Conservation (phyloP, 2,113 vertebrate species). For the Serinus canaria region DNA sequence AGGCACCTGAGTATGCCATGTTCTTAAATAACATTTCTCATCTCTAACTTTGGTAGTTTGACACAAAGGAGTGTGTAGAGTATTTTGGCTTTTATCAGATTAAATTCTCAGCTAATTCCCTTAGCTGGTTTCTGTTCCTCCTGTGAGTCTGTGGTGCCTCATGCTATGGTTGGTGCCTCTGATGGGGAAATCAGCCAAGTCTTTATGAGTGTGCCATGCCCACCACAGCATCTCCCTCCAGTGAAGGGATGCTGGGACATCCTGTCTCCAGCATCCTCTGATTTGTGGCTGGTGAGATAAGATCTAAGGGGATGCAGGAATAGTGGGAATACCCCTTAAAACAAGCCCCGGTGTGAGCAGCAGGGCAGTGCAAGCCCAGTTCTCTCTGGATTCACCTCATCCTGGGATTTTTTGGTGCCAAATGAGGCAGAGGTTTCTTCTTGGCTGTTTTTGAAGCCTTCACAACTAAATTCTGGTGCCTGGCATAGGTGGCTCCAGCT, state of each 20-base stretch:
- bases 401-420: not conserved
- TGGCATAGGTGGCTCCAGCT: accelerated
- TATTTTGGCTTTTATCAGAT: not conserved
- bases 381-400: not conserved
- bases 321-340: not conserved
- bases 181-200: not conserved
- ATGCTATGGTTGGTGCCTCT: not conserved
- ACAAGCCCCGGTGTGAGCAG: not conserved
- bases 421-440: not conserved
- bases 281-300: not conserved
- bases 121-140: not conserved
- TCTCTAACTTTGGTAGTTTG: not conserved
- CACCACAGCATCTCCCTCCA: not conserved
- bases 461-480: not conserved
- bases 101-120: not conserved
- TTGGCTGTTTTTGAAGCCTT: not conserved
- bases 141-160: not conserved
- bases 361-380: not conserved
- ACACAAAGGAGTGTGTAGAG: not conserved
- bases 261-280: not conserved
- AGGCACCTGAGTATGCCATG: not conserved
- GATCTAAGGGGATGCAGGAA: not conserved
- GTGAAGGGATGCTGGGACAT: not conserved
- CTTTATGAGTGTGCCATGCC: not conserved
- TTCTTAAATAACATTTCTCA: not conserved